Evolutionary conservation across 2,113 vertebrate species (phyloP).

Genomic region (Progne subis): DNA sequence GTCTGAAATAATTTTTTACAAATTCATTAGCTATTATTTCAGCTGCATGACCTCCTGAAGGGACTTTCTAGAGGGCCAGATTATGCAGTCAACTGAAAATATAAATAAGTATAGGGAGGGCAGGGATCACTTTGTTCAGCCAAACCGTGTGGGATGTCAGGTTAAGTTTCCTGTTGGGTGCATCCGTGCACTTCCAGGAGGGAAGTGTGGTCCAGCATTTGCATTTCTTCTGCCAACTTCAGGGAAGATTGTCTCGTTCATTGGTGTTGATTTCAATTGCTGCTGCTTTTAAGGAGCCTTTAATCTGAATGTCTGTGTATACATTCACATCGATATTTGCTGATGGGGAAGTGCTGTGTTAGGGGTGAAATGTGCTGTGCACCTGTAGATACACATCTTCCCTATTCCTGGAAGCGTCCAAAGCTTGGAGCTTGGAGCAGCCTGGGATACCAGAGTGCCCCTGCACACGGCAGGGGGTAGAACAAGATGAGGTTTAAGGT

Average conservation of each 20-base stretch:
- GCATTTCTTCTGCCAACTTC: neutral
- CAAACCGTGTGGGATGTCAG: neutral
- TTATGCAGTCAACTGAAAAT: conserved; percentile 45
- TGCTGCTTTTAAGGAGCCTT: neutral
- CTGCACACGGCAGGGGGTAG: neutral
- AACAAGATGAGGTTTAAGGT: neutral
- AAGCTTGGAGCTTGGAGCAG: neutral
- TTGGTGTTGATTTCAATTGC: neutral
- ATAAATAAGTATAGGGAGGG: conserved; percentile 39
- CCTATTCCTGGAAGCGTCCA: neutral
- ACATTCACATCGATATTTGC: rapidly evolving
- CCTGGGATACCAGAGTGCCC: neutral
- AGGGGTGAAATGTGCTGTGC: too few relatives aligned
- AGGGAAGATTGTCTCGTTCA: neutral
- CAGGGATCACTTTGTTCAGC: conserved; percentile 22
- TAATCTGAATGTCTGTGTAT: neutral
- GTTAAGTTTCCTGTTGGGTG: conserved; percentile 9
- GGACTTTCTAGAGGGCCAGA: conserved; percentile 38
- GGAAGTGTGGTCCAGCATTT: neutral
- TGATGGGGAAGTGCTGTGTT: neutral
- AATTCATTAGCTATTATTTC: conserved; percentile 68
- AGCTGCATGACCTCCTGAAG: conserved; percentile 65
- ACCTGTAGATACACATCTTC: rapidly evolving
- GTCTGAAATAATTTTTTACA: conserved; percentile 29
- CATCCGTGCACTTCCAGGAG: neutral